A percentile compares a stretch with the other conserved stretches of the same genome.
phyloP scores from a whole-genome alignment of 2,888 invertebrate genomes.

The Andricus curvator region DNA sequence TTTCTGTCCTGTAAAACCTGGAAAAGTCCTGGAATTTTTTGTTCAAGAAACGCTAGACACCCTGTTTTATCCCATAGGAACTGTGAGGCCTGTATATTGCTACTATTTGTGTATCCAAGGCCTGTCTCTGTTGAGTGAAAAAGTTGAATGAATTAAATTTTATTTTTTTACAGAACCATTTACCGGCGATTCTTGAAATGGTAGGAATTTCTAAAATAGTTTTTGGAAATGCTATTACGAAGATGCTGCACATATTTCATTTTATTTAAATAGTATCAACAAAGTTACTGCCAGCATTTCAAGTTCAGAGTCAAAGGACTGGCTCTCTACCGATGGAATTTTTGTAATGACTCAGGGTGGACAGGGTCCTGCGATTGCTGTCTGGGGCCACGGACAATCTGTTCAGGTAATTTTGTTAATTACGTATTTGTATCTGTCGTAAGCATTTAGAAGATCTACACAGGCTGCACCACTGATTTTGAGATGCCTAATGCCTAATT shows the following conservation, averaged over 20 bases:
- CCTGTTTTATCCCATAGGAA: no score
- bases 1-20: no score
- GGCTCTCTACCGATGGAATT: conserved; percentile 67
- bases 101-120: no score
- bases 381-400: conserved; percentile 71
- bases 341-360: conserved; percentile 74
- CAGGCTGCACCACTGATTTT: no score
- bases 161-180: conserved; percentile 68
- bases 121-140: no score
- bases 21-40: no score
- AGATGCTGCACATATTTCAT: conserved; percentile 68
- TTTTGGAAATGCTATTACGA: conserved; percentile 72
- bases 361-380: conserved; percentile 69
- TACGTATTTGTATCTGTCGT: no score
- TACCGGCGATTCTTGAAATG: conserved; percentile 71
- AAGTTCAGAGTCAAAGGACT: conserved; percentile 63
- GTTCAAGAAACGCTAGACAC: no score
- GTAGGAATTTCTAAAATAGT: conserved; percentile 72
- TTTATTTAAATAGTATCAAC: conserved; percentile 71
- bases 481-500: no score
- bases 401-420: conserved; percentile 58
- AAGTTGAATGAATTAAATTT: no score
- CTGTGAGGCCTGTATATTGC: no score
- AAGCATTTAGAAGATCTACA: no score
- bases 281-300: conserved; percentile 67